Evolutionary conservation across 2,888 invertebrate species (phyloP).

Genomic region (Thysanoteuthis rhombus): DNA sequence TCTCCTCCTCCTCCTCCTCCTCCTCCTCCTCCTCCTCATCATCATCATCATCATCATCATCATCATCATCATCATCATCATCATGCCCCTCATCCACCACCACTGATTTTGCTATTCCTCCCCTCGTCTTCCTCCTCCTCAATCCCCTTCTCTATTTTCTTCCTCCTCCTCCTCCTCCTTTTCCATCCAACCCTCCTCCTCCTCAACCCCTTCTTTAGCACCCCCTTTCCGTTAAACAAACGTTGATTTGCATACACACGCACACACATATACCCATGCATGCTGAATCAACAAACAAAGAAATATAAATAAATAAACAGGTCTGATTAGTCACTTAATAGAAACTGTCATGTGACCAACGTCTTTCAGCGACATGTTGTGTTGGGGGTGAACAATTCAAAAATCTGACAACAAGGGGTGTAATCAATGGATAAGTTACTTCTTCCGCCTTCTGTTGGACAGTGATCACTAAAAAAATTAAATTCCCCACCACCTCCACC

Average conservation of each 20-base stretch:
- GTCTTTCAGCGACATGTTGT: no score
- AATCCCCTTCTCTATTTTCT: background rate
- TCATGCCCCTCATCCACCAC: no score
- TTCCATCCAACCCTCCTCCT: background rate
- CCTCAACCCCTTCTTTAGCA: background rate
- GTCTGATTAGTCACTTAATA: no score
- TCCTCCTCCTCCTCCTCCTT: background rate
- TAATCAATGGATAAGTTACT: no score
- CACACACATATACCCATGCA: background rate
- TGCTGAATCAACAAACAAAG: background rate
- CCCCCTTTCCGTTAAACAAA: background rate
- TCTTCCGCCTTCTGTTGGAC: no score
- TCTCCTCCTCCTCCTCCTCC: background rate
- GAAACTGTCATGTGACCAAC: no score
- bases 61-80: background rate
- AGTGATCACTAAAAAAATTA: no score
- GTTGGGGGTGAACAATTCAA: no score
- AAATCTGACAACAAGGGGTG: no score
- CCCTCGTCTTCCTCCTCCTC: background rate
- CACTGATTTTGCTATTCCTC: no score
- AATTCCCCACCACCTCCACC: no score
- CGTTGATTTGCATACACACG: background rate
- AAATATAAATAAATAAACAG: background rate
- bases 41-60: background rate
- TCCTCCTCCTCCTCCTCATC: background rate